A percentile compares a stretch with the other conserved stretches of the same genome.
Evolutionary conservation across 2,113 vertebrate genomes (phyloP).

Genomic region (Nannobrachium achirus): DNA sequence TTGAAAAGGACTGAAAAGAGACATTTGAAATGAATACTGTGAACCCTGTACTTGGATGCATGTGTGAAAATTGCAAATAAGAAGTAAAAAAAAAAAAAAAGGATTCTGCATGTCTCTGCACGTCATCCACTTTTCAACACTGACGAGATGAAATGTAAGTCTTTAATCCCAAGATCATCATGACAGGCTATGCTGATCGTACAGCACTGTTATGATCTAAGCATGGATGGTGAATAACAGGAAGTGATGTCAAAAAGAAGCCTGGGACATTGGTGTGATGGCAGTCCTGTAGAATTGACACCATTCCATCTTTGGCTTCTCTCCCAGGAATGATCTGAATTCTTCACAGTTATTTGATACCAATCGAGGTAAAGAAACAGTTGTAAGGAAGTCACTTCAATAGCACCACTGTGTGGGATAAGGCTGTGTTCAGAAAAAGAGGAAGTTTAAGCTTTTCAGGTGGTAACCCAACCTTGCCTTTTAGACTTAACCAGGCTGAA

Average conservation of each 20-base stretch:
- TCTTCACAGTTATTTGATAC: conserved; percentile 5
- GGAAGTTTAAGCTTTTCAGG: neutral
- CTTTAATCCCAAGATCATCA: neutral
- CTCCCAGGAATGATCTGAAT: neutral
- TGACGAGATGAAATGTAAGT: neutral
- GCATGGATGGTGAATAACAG: conserved; percentile 53
- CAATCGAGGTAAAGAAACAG: neutral
- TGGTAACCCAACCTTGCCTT: neutral
- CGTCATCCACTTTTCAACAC: conserved; percentile 3
- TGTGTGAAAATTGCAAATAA: too few relatives aligned
- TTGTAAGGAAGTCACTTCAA: too few relatives aligned
- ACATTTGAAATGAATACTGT: too few relatives aligned
- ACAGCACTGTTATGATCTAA: too few relatives aligned
- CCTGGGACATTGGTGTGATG: conserved; percentile 19
- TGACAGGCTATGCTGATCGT: neutral
- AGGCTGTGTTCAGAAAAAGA: neutral
- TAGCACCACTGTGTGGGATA: too few relatives aligned
- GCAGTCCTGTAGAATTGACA: conserved; percentile 5
- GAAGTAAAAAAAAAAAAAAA: too few relatives aligned
- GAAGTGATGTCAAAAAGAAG: conserved; percentile 37
- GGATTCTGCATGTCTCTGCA: too few relatives aligned
- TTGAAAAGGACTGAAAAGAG: too few relatives aligned
- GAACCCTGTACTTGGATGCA: too few relatives aligned
- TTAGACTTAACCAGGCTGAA: neutral
- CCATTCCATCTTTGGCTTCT: neutral